Evolutionary conservation across 2,797 vertebrate species (phyloP).

Genomic region (Hemitrygon akajei): DNA sequence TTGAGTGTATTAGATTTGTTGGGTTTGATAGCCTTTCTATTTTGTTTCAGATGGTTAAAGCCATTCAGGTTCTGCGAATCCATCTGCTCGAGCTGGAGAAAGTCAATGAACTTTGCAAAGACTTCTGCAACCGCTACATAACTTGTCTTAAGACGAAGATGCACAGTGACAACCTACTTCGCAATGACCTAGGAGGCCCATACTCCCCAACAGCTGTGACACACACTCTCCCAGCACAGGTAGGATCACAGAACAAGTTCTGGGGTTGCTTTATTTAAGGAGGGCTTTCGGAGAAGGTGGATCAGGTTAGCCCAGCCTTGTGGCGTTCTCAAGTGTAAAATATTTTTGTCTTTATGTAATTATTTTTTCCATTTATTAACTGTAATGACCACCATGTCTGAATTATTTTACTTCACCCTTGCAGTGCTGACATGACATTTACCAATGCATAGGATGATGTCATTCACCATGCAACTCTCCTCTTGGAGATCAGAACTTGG

Average conservation of each 20-base stretch:
- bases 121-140: conserved; percentile 98
- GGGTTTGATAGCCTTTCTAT: background rate
- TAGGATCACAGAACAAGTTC: conserved; percentile 48
- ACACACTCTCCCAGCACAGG: conserved; percentile 85
- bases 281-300: background rate
- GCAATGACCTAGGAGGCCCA: conserved; percentile 88
- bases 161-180: conserved; percentile 98
- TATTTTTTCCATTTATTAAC: too few relatives aligned
- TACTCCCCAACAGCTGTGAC: conserved; percentile 90
- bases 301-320: background rate
- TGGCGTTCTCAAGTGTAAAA: too few relatives aligned
- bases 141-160: conserved; percentile 99
- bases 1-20: background rate
- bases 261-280: too few relatives aligned
- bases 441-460: too few relatives aligned
- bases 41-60: conserved; percentile 85
- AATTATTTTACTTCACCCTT: too few relatives aligned
- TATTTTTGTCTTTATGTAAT: too few relatives aligned
- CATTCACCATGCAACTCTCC: too few relatives aligned
- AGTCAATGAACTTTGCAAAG: conserved; percentile 97
- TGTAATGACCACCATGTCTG: too few relatives aligned
- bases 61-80: conserved; percentile 94
- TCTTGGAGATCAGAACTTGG: too few relatives aligned
- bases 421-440: too few relatives aligned
- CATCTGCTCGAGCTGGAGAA: conserved; percentile 95